Conservation (phyloP, 2,888 invertebrate genomes). For the Callyntrura sp. region DNA sequence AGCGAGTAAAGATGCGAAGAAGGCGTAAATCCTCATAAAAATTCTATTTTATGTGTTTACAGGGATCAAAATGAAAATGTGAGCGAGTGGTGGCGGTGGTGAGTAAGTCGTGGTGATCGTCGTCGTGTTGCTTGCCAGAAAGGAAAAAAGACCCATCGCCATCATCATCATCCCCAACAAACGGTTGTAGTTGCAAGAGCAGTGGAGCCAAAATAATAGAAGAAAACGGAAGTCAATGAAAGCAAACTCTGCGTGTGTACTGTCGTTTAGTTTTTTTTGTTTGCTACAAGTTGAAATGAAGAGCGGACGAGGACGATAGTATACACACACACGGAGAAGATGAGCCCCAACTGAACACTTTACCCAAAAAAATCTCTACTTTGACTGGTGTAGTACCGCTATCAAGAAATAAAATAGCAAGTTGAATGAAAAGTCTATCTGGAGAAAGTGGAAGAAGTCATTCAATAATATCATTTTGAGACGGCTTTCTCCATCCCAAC, state of each 20-base stretch:
- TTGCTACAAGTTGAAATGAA: conserved; percentile 35
- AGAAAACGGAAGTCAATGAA: conserved; percentile 69
- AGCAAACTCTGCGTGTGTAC: conserved; percentile 33
- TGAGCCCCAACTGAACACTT: conserved; percentile 65
- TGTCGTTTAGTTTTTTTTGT: neutral
- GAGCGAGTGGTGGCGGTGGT: conserved; percentile 48
- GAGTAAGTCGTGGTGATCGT: conserved; percentile 13
- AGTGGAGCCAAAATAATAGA: conserved; percentile 56
- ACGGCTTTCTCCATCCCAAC: neutral
- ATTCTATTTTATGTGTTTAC: conserved; percentile 81
- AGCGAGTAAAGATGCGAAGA: neutral
- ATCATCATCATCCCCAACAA: conserved; percentile 27
- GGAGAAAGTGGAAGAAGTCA: conserved; percentile 38
- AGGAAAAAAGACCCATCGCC: conserved; percentile 4
- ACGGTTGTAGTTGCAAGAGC: neutral
- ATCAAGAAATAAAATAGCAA: neutral
- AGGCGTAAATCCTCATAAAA: conserved; percentile 81
- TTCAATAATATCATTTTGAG: conserved; percentile 53
- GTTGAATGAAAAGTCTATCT: conserved; percentile 39
- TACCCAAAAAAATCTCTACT: conserved; percentile 39
- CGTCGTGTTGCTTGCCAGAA: conserved; percentile 63
- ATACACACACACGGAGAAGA: conserved; percentile 33
- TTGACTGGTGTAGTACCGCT: neutral
- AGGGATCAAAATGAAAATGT: conserved; percentile 79
- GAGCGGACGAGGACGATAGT: conserved; percentile 26